phyloP scores from a whole-genome alignment of 2,797 vertebrate species.

The Eutrigla gurnardus region DNA sequence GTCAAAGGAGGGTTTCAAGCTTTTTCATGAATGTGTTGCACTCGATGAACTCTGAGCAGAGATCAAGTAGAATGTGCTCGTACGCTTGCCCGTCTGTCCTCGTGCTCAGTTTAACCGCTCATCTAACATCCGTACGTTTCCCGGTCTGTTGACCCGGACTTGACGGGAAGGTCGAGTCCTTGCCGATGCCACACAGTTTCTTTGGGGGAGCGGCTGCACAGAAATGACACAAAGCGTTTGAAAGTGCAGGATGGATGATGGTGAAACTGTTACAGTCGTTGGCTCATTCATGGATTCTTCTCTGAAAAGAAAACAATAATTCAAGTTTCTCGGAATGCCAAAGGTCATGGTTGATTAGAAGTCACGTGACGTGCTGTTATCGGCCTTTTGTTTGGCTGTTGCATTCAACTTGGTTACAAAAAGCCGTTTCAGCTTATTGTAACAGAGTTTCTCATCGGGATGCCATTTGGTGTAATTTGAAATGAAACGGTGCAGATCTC shows the following conservation, averaged over 20 bases:
- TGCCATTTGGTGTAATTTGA: background rate
- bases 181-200: too few species aligned
- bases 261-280: background rate
- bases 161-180: too few species aligned
- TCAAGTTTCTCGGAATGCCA: background rate
- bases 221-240: background rate
- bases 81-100: too few species aligned
- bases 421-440: background rate
- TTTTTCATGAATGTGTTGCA: slow-evolving; percentile 18
- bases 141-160: too few species aligned
- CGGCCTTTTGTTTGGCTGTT: background rate
- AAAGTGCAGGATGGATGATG: background rate
- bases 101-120: too few species aligned
- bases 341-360: background rate
- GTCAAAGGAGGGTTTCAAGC: background rate
- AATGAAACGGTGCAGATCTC: background rate
- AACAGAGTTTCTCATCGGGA: too few species aligned
- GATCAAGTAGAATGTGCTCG: too few species aligned
- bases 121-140: too few species aligned
- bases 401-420: background rate
- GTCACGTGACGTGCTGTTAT: background rate
- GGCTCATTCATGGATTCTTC: background rate
- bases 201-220: too few species aligned
- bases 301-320: background rate
- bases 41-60: background rate